phyloP scores from a whole-genome alignment of 2,797 vertebrate genomes.

The Lycodopsis pacificus region DNA sequence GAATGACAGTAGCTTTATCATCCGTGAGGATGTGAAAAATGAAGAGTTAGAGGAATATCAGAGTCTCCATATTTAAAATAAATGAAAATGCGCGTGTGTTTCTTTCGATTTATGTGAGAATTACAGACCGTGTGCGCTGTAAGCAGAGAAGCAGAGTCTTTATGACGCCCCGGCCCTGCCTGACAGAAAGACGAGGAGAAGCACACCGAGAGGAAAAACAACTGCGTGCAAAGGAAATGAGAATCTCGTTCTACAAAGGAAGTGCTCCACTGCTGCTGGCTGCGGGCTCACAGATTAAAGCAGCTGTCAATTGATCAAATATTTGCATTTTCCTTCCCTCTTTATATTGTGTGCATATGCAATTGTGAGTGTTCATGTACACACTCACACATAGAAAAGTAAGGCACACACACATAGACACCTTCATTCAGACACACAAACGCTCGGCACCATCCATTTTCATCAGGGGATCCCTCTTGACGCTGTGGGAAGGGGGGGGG shows the following conservation, averaged over 20 bases:
- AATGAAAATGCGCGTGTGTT: conserved; percentile 10
- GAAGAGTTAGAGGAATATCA: background rate
- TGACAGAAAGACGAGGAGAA: conserved; percentile 33
- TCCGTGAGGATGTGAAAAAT: conserved; percentile 7
- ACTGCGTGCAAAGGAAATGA: conserved; percentile 62
- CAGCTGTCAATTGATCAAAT: conserved; percentile 76
- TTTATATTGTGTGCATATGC: conserved; percentile 37
- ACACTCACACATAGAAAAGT: background rate
- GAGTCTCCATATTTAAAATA: background rate
- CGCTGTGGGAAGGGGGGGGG: background rate
- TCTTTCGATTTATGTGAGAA: conserved; percentile 28
- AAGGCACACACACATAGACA: background rate
- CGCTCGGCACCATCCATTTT: conserved; percentile 64
- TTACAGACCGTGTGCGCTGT: background rate
- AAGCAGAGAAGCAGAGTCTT: conserved; percentile 19
- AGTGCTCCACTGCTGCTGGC: conserved; percentile 48
- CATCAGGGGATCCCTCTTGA: conserved; percentile 45
- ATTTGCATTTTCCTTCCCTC: conserved; percentile 67
- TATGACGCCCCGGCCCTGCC: background rate
- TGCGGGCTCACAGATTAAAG: conserved; percentile 72
- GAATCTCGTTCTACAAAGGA: conserved; percentile 61
- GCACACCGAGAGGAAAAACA: conserved; percentile 48
- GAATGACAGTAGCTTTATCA: conserved; percentile 18
- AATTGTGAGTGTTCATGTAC: conserved; percentile 2
- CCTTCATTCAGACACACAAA: background rate